Base-by-base conservation (phyloP, 2,113 vertebrate species). In the Telmatochromis sp. region DNA sequence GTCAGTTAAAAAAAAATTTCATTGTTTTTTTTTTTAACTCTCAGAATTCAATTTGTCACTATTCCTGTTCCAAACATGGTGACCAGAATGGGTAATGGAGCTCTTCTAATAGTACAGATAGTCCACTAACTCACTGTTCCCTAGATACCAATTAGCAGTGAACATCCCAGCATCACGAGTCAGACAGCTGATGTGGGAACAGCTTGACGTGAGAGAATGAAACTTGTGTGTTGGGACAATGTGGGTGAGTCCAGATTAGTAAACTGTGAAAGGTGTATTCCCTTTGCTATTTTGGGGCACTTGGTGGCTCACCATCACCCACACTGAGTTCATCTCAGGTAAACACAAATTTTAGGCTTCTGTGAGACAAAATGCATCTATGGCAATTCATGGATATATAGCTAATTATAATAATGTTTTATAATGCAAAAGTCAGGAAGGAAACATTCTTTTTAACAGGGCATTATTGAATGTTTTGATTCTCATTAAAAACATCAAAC, bases 1-100 rank as follows among this genome's bases (percentile, higher is more conserved):
- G 85, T 91, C 83, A 92, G 57, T 54, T 75, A n/a, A 75, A 63
- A 63, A 63, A 63, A 11, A 7, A 0, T 3, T 2, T 63, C 17
- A 19, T 63, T 35, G 6, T 5, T 63, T 11, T 13, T 17, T 35
- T 70, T 68, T 82, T 89, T 4, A 53, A 68, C 80, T 90, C 81
- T 90, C 37, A 83, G 87, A 90, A 83, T 91, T 92, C 82, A 90
- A 91, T 94, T 93, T 93, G 87, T 94, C 94, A 90, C 83, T 84
- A 84, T 81, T 87, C 58, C 75, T 90, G 91, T 89, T 90, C 63
- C 88, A 85, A 75, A 82, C 85, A 86, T 57, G 73, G 63, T n/a
- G 21, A 23, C 57, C 45, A 35, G 84, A 89, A 86, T 81, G 68
- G 86, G 65, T 94, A 95, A 95, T 94, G 94, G 88, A 93, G 91